phyloP scores from a whole-genome alignment of 1,140 invertebrate genomes.

The Nephila pilipes region DNA sequence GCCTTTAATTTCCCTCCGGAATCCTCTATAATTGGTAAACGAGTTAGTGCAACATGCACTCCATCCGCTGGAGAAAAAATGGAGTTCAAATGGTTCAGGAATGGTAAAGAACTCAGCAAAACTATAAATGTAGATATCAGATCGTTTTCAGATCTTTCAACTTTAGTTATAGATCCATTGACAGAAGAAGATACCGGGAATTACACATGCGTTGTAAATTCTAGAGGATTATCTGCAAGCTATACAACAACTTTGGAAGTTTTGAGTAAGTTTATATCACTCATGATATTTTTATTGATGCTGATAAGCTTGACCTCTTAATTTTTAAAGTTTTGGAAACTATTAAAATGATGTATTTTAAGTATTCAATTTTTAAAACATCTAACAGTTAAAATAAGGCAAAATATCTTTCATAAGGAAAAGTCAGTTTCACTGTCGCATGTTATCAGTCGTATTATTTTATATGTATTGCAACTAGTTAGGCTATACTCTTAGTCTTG shows the following conservation, averaged over 20 bases:
- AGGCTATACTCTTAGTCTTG: no score
- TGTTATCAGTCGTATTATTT: no score
- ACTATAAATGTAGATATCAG: conserved; percentile 13
- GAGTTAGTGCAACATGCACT: conserved; percentile 61
- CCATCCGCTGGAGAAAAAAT: conserved; percentile 50
- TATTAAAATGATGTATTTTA: no score
- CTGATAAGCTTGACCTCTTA: no score
- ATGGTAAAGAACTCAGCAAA: conserved; percentile 39
- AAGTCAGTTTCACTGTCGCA: no score
- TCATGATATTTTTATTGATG: no score
- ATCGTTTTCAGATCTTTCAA: conserved; percentile 50
- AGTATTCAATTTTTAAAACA: no score
- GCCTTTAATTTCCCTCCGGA: conserved; percentile 44
- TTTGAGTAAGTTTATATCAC: conserved; percentile 49
- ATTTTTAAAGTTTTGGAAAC: no score
- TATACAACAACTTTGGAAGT: conserved; percentile 50
- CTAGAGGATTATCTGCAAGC: neutral
- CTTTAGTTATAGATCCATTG: conserved; percentile 58
- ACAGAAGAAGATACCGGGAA: conserved; percentile 61
- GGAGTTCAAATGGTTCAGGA: conserved; percentile 73
- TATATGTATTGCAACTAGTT: no score
- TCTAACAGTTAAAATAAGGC: no score
- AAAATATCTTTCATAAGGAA: no score
- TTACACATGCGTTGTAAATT: conserved; percentile 65
- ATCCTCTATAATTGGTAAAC: conserved; percentile 31